These are phyloP conservation scores for Dallia pectoralis DNA, from an alignment of 2,797 vertebrate genomes.

Conservation along the genomic window DNA sequence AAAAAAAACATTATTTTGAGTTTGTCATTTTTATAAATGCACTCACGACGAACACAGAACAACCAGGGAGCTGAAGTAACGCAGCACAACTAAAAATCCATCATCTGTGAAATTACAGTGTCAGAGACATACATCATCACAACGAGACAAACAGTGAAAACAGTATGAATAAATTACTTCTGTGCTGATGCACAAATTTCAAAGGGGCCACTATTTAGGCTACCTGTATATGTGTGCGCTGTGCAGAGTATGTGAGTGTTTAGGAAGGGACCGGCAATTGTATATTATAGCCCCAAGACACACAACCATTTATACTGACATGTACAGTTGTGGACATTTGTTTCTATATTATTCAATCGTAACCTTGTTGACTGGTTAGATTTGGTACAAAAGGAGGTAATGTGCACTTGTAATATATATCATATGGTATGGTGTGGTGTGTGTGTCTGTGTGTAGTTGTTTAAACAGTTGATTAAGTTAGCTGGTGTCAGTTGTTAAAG, in stretches of 20 bases:
- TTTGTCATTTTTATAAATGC: slow-evolving; percentile 60
- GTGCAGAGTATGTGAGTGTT: background rate
- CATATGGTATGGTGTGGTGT: too few species aligned
- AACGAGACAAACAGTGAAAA: slow-evolving; percentile 62
- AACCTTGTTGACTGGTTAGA: too few species aligned
- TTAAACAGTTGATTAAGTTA: too few species aligned
- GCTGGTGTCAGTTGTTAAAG: too few species aligned
- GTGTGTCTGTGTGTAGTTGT: too few species aligned
- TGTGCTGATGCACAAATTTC: background rate
- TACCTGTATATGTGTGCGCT: slow-evolving; percentile 19
- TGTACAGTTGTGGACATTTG: too few species aligned
- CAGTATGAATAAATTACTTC: slow-evolving; percentile 37
- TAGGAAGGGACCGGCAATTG: background rate
- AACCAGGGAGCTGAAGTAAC: slow-evolving; percentile 54
- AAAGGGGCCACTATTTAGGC: background rate
- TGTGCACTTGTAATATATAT: too few species aligned
- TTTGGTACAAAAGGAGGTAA: too few species aligned
- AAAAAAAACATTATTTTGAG: slow-evolving; percentile 47
- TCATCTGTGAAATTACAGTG: slow-evolving; percentile 69
- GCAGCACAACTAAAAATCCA: slow-evolving; percentile 58
- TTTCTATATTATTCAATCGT: too few species aligned
- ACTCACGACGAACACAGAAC: slow-evolving; percentile 52
- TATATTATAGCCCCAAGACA: too few species aligned
- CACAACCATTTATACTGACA: too few species aligned
- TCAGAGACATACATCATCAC: slow-evolving; percentile 53